phyloP scores from a whole-genome alignment of 2,797 vertebrate genomes.

The Sebastes iracundus region DNA sequence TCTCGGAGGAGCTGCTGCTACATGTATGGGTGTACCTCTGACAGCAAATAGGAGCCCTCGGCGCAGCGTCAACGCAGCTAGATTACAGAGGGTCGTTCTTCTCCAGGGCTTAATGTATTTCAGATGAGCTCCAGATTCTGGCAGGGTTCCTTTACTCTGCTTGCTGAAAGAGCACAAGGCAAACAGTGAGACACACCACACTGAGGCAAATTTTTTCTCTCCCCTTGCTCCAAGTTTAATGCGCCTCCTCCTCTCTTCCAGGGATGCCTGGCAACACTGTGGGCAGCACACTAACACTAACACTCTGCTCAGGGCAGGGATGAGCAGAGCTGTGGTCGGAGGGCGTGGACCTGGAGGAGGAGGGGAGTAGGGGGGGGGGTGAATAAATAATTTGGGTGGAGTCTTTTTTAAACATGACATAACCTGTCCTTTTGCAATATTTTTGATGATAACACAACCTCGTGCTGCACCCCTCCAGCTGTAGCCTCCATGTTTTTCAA shows the following conservation, averaged over 20 bases:
- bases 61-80: slow-evolving; percentile 35
- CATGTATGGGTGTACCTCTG: slow-evolving; percentile 66
- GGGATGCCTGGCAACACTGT: slow-evolving; percentile 70
- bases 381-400: slow-evolving; percentile 73
- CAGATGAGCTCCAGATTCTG: slow-evolving; percentile 74
- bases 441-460: slow-evolving; percentile 10
- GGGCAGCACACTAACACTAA: slow-evolving; percentile 38
- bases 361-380: slow-evolving; percentile 5
- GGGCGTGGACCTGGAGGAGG: slow-evolving; percentile 64
- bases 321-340: slow-evolving; percentile 56
- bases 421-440: slow-evolving; percentile 10
- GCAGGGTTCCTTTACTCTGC: slow-evolving; percentile 45
- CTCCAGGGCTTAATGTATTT: slow-evolving; percentile 73
- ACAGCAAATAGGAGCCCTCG: slow-evolving; percentile 63
- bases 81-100: slow-evolving; percentile 67
- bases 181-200: slow-evolving; percentile 37
- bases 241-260: slow-evolving; percentile 73
- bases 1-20: slow-evolving; percentile 65
- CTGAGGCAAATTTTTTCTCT: slow-evolving; percentile 41
- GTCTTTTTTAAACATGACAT: slow-evolving; percentile 24
- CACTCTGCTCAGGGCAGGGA: slow-evolving; percentile 48
- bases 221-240: slow-evolving; percentile 37
- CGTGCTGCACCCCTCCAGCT: not conserved
- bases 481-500: not conserved
- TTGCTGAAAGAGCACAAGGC: slow-evolving; percentile 39